These are phyloP conservation scores for Montipora capricornis DNA, from an alignment of 64 coral and sea anemone genomes.

Conservation along the genomic window DNA sequence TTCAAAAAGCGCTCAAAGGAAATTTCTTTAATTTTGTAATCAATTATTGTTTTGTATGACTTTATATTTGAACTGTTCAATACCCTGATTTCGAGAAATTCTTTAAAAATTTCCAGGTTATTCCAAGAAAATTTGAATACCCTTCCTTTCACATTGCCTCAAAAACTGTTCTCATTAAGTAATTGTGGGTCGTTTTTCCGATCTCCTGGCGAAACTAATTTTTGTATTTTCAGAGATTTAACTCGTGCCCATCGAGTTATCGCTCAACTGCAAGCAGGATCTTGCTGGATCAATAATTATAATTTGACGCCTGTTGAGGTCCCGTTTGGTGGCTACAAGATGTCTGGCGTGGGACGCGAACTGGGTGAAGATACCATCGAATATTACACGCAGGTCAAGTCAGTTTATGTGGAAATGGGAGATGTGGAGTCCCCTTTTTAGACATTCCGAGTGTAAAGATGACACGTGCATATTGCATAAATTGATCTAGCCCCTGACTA, in stretches of 20 bases:
- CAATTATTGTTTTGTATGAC: no score
- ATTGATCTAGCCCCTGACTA: no score
- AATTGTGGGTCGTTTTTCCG: no score
- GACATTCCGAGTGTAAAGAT: not conserved
- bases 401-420: slow-evolving; percentile 94
- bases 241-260: slow-evolving; percentile 83
- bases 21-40: no score
- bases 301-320: slow-evolving; percentile 83
- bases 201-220: not conserved
- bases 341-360: slow-evolving; percentile 94
- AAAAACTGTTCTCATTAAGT: no score
- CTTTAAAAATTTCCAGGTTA: no score
- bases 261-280: slow-evolving; percentile 85
- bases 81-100: no score
- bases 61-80: no score
- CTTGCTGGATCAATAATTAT: slow-evolving; percentile 92
- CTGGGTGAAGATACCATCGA: slow-evolving; percentile 73
- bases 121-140: no score
- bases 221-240: slow-evolving; percentile 72
- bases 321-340: slow-evolving; percentile 94
- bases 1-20: no score
- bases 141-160: no score
- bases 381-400: slow-evolving; percentile 93
- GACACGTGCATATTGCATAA: no score
- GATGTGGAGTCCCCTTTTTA: slow-evolving; percentile 90